phyloP scores from a whole-genome alignment of 2,113 vertebrate species.

The Sapajus apella region DNA sequence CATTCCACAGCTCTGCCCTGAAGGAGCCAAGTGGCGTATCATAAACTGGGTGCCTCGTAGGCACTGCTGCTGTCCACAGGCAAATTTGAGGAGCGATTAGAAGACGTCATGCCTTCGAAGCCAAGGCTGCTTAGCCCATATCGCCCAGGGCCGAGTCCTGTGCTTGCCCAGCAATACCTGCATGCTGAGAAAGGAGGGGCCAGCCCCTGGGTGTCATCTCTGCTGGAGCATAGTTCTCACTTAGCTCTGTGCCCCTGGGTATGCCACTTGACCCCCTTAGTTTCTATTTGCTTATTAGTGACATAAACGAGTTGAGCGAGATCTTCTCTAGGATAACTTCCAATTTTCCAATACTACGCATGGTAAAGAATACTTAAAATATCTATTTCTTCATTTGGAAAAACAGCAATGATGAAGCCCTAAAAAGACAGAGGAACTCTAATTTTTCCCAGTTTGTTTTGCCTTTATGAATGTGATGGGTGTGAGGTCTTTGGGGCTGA shows the following conservation, averaged over 20 bases:
- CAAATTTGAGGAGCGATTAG: not conserved
- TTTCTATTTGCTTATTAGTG: not conserved
- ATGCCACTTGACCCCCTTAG: not conserved
- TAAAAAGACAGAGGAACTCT: not conserved
- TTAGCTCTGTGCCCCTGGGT: not conserved
- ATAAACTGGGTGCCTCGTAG: not conserved
- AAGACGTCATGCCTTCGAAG: not conserved
- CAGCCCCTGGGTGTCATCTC: not conserved
- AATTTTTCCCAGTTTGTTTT: not conserved
- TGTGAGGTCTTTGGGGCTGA: too few species aligned
- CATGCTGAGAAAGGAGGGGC: not conserved
- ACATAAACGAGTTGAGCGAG: not conserved
- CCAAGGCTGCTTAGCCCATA: not conserved
- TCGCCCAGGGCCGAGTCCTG: not conserved
- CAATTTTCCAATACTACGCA: not conserved
- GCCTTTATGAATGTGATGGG: not conserved
- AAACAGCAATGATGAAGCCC: not conserved
- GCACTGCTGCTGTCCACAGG: not conserved
- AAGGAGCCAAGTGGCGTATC: not conserved
- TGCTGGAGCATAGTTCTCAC: not conserved
- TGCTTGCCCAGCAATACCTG: not conserved
- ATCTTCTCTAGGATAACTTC: not conserved
- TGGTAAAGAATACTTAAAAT: not conserved
- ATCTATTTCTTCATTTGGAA: not conserved
- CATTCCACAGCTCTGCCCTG: not conserved